A percentile compares a stretch with the other conserved stretches of the same genome.
These are phyloP conservation scores for Pelecanus crispus DNA, from an alignment of 2,113 vertebrate genomes.

Conservation along the genomic window DNA sequence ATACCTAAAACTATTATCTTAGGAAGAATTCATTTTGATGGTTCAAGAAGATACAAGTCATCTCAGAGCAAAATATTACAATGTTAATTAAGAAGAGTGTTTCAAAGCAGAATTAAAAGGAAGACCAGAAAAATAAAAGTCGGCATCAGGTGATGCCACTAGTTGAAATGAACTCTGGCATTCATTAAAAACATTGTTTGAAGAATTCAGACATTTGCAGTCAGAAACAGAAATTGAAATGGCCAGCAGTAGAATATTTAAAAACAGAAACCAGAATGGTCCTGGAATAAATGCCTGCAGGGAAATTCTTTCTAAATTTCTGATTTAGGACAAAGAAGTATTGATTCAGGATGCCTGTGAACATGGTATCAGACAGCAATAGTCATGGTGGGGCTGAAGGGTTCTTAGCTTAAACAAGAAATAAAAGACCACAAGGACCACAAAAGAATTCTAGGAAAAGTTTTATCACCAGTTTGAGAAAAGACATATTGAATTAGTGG, in stretches of 20 bases:
- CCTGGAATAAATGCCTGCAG: background rate
- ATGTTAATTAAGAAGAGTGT: conserved; percentile 46
- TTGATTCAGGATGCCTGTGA: background rate
- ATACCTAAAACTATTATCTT: background rate
- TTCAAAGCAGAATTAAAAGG: conserved; percentile 18
- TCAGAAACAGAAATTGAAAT: background rate
- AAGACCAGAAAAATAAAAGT: background rate
- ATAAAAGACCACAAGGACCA: background rate
- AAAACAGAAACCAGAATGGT: background rate
- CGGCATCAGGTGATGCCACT: background rate
- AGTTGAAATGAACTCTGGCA: background rate
- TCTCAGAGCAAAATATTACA: background rate
- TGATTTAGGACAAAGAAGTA: background rate
- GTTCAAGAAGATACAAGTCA: background rate
- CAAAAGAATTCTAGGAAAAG: background rate
- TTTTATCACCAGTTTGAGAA: background rate
- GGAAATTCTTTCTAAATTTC: background rate
- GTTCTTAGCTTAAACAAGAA: background rate
- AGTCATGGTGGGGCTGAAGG: background rate
- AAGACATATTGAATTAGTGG: background rate
- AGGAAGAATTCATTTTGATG: conserved; percentile 20
- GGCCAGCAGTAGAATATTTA: background rate
- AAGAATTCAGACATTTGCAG: background rate
- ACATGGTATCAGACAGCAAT: background rate
- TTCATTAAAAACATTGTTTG: background rate